These are phyloP conservation scores for Allophyes oxyacanthae DNA, from an alignment of 2,888 invertebrate species.

Conservation along the genomic window DNA sequence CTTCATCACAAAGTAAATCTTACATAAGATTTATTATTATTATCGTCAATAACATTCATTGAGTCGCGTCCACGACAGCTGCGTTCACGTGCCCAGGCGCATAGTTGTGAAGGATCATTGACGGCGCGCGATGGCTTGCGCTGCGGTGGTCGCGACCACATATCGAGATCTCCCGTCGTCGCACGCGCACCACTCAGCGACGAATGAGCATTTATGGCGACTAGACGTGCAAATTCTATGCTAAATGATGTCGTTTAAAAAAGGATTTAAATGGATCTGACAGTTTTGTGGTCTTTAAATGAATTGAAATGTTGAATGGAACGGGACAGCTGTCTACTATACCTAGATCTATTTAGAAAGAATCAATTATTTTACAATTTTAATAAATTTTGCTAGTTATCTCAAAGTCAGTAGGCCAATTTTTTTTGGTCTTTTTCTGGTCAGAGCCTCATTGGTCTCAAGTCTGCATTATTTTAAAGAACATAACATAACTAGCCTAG, in stretches of 20 bases:
- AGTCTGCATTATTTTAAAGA: no score
- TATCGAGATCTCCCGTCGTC: constrained; percentile 63
- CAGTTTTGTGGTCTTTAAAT: constrained; percentile 12
- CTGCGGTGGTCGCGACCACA: constrained; percentile 66
- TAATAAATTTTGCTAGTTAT: no score
- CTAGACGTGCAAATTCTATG: constrained; percentile 52
- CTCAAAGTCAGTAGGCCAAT: no score
- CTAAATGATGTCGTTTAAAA: constrained; percentile 52
- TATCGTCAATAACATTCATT: constrained; percentile 46
- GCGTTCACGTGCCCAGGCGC: constrained; percentile 27
- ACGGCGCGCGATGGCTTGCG: constrained; percentile 50
- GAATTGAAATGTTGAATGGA: constrained; percentile 12
- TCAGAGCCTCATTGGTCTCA: no score
- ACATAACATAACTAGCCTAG: no score
- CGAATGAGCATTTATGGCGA: constrained; percentile 49
- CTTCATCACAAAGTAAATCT: constrained; percentile 1
- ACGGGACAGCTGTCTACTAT: constrained; percentile 22
- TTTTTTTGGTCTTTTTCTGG: no score
- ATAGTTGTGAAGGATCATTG: constrained; percentile 64
- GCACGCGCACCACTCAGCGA: constrained; percentile 61
- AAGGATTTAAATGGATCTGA: constrained; percentile 33
- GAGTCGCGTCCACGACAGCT: constrained; percentile 47
- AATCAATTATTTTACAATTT: no score
- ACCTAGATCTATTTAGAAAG: no score
- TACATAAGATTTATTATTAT: constrained; percentile 44